Percentiles rank a stretch among this genome's conserved stretches.
Conservation (phyloP, 1,140 invertebrate genomes). For the Lepidurus apus region DNA sequence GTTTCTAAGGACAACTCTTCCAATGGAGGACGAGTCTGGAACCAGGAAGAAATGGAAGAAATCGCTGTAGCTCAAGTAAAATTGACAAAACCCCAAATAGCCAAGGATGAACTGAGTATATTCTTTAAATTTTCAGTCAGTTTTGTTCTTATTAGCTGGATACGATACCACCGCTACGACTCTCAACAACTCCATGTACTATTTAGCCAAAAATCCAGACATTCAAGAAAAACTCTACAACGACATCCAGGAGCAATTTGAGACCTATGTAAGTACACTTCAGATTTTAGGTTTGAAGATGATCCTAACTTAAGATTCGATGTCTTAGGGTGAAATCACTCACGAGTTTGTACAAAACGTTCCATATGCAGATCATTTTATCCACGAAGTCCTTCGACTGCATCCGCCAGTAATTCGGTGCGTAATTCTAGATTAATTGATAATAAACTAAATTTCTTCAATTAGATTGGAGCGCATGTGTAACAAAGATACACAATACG, state of each 20-base stretch:
- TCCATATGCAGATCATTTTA: slow-evolving; percentile 47
- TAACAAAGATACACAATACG: slow-evolving; percentile 39
- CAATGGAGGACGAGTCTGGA: slow-evolving; percentile 26
- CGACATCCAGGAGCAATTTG: slow-evolving; percentile 39
- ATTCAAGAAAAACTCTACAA: slow-evolving; percentile 47
- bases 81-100: not conserved
- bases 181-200: slow-evolving; percentile 59
- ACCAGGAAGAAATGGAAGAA: slow-evolving; percentile 27
- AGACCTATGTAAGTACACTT: slow-evolving; percentile 28
- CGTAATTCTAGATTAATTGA: not conserved
- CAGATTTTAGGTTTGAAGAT: not conserved
- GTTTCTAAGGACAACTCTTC: not conserved
- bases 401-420: slow-evolving; percentile 47
- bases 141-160: slow-evolving; percentile 65
- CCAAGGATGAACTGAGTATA: not conserved
- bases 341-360: slow-evolving; percentile 58
- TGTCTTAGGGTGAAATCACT: slow-evolving; percentile 48
- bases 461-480: slow-evolving; percentile 35
- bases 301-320: slow-evolving; percentile 19
- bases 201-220: slow-evolving; percentile 59
- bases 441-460: not conserved
- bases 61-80: slow-evolving; percentile 28
- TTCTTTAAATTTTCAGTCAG: slow-evolving; percentile 50
- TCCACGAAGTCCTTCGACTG: slow-evolving; percentile 52
- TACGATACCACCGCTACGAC: slow-evolving; percentile 70